Percentiles rank a stretch among this genome's conserved stretches.
These are phyloP conservation scores for Rambutsinella grinnellia DNA, from an alignment of 2,888 invertebrate genomes.

Conservation along the genomic window DNA sequence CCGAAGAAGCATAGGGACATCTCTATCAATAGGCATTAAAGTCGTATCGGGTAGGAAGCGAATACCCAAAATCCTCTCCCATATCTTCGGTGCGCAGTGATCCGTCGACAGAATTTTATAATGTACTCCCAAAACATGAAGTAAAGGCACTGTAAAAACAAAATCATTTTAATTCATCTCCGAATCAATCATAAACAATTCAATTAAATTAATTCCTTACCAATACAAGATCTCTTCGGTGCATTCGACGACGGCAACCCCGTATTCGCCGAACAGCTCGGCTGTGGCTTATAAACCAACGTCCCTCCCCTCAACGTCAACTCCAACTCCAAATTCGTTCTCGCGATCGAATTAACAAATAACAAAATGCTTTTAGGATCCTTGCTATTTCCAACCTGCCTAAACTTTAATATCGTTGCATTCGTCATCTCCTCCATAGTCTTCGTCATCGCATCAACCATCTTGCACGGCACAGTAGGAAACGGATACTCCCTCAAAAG, in stretches of 20 bases:
- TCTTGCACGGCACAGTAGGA: constrained; percentile 68
- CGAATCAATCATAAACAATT: background rate
- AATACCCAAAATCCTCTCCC: constrained; percentile 66
- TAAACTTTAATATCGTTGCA: constrained; percentile 85
- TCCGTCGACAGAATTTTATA: constrained; percentile 65
- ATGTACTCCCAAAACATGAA: constrained; percentile 89
- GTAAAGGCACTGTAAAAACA: constrained; percentile 80
- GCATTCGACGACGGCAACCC: constrained; percentile 70
- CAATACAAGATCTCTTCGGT: constrained; percentile 81
- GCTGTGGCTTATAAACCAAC: constrained; percentile 72
- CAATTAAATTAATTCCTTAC: constrained; percentile 70
- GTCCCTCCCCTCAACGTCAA: constrained; percentile 89
- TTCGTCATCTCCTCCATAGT: constrained; percentile 96
- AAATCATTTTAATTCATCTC: constrained; percentile 58
- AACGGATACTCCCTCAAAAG: constrained; percentile 65
- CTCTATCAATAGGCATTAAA: constrained; percentile 70
- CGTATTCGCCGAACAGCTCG: constrained; percentile 66
- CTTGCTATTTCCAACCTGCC: constrained; percentile 72
- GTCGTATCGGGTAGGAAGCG: constrained; percentile 65
- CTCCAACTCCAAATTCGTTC: constrained; percentile 94
- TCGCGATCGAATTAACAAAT: constrained; percentile 89
- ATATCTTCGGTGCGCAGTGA: constrained; percentile 64
- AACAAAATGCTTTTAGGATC: constrained; percentile 84
- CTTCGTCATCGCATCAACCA: constrained; percentile 90
- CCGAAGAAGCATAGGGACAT: constrained; percentile 86